Evolutionary conservation across 2,113 vertebrate species (phyloP), one percentile per base, ranked within the genome.

Genomic region (Pithys albifrons): DNA sequence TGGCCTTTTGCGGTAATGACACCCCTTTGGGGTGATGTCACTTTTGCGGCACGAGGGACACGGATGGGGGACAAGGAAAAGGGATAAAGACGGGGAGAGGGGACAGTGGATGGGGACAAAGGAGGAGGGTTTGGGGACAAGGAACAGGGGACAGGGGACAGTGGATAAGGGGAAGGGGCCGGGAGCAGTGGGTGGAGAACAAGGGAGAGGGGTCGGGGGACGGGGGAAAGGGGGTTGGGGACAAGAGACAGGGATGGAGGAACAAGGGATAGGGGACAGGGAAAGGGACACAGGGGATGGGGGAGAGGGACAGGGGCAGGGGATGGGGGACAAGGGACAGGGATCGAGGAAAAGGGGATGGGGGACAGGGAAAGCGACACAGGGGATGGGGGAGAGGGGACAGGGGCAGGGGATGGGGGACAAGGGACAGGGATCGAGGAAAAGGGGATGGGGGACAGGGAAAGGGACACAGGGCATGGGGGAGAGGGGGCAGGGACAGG

Each of bases 1-100:
- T 41, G 88, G 66, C 11, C 2, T 1, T 35, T 20, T 4, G 7
- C 2, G 12, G 48, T 3, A 17, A 57, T 10, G 49, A 75, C 80
- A 77, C 9, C 8, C 16, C 19, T 12, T 4, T 3, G 35, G 18
- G 49, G 24, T 4, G 13, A 9, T 1, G 25, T 2, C 37, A 16
- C 52, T 14, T 14, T 12, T 29, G 58, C 49, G 27, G 5, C 7
- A 6, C 19, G 7, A n/a, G 33, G 45, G 37, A 14, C 9, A 29
- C 31, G 31, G 55, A 57, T 7, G 31, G 31, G 31, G 20, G 57
- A 22, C 14, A 16, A 24, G 28, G 52, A 31, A 54, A 29, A 6
- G 76, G 52, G 49, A 48, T 11, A 22, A 22, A 22, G 54, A 33
- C 29, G 12, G 41, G 41, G 41, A 41, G 4, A 57, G 17, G 31